Conservation (phyloP, 2,113 vertebrate species). For the Malaclemys terrapin region DNA sequence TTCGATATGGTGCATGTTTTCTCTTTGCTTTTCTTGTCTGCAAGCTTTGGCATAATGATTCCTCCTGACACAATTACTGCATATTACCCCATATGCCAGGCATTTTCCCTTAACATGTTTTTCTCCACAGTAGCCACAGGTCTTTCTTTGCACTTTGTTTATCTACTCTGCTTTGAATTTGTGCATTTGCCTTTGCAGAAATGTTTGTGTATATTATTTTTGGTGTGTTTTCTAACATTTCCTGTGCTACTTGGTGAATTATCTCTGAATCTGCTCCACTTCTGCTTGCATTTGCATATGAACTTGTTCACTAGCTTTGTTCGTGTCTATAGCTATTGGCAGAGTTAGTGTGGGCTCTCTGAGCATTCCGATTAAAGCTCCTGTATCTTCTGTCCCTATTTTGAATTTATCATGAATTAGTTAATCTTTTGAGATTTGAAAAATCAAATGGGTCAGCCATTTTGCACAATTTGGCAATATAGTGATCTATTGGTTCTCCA, state of each 20-base stretch:
- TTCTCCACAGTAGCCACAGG: neutral
- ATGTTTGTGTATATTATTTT: neutral
- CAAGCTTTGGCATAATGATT: neutral
- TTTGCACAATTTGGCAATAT: fast-evolving
- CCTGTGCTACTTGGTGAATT: neutral
- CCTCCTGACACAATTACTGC: neutral
- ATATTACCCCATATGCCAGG: neutral
- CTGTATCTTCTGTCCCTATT: neutral
- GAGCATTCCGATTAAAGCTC: neutral
- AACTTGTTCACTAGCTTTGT: neutral
- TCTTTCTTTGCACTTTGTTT: neutral
- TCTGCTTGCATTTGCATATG: neutral
- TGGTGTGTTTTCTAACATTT: neutral
- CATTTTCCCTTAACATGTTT: neutral
- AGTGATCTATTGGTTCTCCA: neutral
- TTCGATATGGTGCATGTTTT: neutral
- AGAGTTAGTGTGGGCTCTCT: neutral
- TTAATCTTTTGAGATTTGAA: neutral
- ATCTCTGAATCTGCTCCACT: neutral
- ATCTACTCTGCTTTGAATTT: neutral
- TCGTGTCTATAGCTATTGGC: neutral
- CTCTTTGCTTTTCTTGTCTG: neutral
- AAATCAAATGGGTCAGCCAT: neutral
- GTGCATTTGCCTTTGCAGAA: neutral
- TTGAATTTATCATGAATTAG: neutral